Percentiles rank a stretch among this genome's conserved stretches.
phyloP scores from a whole-genome alignment of 2,888 invertebrate species.

The Xanthostigma xanthostigma region DNA sequence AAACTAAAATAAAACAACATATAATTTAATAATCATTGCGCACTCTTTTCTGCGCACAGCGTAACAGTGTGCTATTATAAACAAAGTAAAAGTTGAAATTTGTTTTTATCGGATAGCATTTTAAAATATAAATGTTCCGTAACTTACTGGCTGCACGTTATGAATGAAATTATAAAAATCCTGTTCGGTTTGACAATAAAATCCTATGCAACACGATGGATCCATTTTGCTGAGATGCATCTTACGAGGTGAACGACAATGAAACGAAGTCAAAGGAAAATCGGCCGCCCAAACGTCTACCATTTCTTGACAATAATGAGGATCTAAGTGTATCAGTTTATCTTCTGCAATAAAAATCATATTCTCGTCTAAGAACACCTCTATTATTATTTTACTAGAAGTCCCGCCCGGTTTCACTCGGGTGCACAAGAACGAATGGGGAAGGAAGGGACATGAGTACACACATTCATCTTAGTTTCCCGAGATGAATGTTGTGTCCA shows the following conservation, averaged over 20 bases:
- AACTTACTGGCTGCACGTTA: slow-evolving; percentile 45
- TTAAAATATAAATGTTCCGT: background rate
- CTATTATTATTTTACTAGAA: background rate
- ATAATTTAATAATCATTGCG: too few relatives aligned
- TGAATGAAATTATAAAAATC: slow-evolving; percentile 65
- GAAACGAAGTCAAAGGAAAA: slow-evolving; percentile 66
- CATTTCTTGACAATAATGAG: slow-evolving; percentile 86
- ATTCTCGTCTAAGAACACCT: background rate
- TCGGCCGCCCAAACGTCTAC: slow-evolving; percentile 69
- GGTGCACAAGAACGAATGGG: too few relatives aligned
- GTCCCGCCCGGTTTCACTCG: too few relatives aligned
- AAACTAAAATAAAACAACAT: slow-evolving; percentile 26
- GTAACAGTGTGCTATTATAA: too few relatives aligned
- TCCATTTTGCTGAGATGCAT: slow-evolving; percentile 77
- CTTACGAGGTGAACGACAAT: slow-evolving; percentile 75
- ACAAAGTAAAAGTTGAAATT: background rate
- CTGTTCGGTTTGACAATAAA: slow-evolving; percentile 61
- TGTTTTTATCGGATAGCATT: background rate
- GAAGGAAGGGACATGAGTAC: too few relatives aligned
- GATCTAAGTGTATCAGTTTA: slow-evolving; percentile 82
- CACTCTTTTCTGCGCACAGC: too few relatives aligned
- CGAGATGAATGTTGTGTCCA: too few relatives aligned
- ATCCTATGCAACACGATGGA: slow-evolving; percentile 83
- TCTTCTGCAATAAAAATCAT: slow-evolving; percentile 43
- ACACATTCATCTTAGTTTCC: too few relatives aligned